Evolutionary conservation across 2,113 vertebrate species (phyloP).

Genomic region (Donacobius atricapilla): DNA sequence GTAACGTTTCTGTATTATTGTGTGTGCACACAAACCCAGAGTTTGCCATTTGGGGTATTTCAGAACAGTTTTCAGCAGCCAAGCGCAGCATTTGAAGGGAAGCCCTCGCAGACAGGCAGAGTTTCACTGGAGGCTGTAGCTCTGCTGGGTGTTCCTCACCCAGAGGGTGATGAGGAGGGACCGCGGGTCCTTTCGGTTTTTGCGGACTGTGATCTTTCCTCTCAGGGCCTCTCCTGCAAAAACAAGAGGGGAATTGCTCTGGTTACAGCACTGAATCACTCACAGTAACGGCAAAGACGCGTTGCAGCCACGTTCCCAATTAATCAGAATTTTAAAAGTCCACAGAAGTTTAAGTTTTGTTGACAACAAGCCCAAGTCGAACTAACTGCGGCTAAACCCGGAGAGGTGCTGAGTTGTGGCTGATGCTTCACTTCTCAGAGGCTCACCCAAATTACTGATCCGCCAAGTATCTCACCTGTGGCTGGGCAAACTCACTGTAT

Average conservation of each 20-base stretch:
- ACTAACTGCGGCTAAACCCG: neutral
- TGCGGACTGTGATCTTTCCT: slow-evolving; percentile 83
- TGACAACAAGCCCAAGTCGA: neutral
- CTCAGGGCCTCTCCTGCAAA: slow-evolving; percentile 81
- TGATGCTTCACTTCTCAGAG: neutral
- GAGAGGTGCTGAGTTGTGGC: neutral
- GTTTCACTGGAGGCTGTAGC: slow-evolving; percentile 83
- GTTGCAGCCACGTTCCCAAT: accelerated
- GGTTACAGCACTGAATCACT: neutral
- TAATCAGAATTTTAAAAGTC: neutral
- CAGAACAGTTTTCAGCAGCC: neutral
- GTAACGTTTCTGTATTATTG: neutral
- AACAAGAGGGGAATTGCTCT: neutral
- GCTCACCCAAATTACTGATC: neutral
- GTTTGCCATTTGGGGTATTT: neutral
- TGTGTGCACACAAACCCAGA: neutral
- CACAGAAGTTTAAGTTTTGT: neutral
- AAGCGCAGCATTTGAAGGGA: neutral
- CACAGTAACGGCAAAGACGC: neutral
- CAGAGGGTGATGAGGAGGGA: slow-evolving; percentile 84
- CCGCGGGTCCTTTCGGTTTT: slow-evolving; percentile 91
- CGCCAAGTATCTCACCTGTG: neutral
- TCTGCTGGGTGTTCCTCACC: slow-evolving; percentile 77
- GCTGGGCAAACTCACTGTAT: neutral
- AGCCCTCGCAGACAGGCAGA: neutral